Evolutionary conservation across 1,140 invertebrate species (phyloP).

Genomic region (Atta colombica): DNA sequence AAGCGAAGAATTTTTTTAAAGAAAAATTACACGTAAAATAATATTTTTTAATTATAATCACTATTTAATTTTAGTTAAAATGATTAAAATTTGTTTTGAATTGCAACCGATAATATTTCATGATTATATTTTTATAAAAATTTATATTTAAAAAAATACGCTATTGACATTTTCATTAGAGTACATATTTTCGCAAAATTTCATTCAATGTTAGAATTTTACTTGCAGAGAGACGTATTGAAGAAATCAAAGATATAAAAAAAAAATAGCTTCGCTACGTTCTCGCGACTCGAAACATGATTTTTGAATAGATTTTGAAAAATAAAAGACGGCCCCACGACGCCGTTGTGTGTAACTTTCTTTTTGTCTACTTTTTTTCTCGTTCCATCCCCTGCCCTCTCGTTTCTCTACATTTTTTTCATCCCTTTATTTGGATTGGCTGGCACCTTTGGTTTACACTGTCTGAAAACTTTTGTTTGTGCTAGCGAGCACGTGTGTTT

Average conservation of each 20-base stretch:
- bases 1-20: neutral
- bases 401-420: slow-evolving; percentile 67
- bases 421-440: slow-evolving; percentile 74
- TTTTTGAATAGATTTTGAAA: slow-evolving; percentile 55
- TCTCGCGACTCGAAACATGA: neutral
- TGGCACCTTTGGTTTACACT: slow-evolving; percentile 67
- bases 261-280: slow-evolving; percentile 10
- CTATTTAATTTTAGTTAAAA: too few relatives aligned
- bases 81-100: neutral
- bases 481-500: slow-evolving; percentile 74
- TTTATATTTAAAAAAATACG: neutral
- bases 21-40: neutral
- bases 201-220: neutral
- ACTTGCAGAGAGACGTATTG: neutral
- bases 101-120: neutral
- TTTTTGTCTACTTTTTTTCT: slow-evolving; percentile 70
- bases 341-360: slow-evolving; percentile 81
- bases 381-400: slow-evolving; percentile 58
- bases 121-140: neutral
- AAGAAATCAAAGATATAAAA: neutral
- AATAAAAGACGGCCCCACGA: slow-evolving; percentile 82
- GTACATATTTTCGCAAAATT: neutral
- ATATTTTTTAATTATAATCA: neutral
- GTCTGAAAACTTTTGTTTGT: slow-evolving; percentile 79
- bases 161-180: neutral